Percentiles rank a stretch among this genome's conserved stretches.
These are phyloP conservation scores for Galeopterus variegatus DNA, from an alignment of 2,113 vertebrate genomes.

Conservation along the genomic window DNA sequence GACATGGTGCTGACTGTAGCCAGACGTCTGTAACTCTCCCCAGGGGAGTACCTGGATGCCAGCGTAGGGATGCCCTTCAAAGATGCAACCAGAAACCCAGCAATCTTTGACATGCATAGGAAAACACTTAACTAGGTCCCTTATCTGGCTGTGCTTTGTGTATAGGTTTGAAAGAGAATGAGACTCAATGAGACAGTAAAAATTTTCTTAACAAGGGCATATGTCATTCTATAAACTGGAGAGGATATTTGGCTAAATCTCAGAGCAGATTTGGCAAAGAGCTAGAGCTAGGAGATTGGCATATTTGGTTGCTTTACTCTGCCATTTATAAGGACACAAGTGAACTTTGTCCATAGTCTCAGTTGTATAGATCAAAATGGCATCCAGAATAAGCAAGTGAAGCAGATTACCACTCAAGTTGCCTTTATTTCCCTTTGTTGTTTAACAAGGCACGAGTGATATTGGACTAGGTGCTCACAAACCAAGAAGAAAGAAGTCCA, in stretches of 20 bases:
- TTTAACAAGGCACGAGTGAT: constrained; percentile 81
- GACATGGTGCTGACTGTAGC: background rate
- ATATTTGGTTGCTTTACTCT: background rate
- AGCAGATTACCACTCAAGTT: constrained; percentile 67
- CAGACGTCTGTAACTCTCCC: background rate
- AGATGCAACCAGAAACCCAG: background rate
- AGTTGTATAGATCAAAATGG: constrained; percentile 69
- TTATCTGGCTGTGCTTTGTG: background rate
- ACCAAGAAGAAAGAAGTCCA: constrained; percentile 81
- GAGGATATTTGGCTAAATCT: rapidly evolving
- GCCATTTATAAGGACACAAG: background rate
- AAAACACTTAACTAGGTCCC: rapidly evolving
- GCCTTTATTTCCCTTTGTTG: constrained; percentile 71
- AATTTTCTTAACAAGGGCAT: rapidly evolving
- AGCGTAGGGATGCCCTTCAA: background rate
- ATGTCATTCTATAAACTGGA: background rate
- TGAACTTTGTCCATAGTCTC: background rate
- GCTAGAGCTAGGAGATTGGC: background rate
- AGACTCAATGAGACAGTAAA: rapidly evolving
- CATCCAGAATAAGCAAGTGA: background rate
- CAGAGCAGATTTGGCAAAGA: background rate
- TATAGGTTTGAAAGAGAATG: background rate
- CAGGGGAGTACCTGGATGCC: background rate
- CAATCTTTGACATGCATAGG: background rate
- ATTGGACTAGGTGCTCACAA: constrained; percentile 76